Base-by-base conservation (phyloP, 2,888 invertebrate genomes). In the Clepsis dumicolana region DNA sequence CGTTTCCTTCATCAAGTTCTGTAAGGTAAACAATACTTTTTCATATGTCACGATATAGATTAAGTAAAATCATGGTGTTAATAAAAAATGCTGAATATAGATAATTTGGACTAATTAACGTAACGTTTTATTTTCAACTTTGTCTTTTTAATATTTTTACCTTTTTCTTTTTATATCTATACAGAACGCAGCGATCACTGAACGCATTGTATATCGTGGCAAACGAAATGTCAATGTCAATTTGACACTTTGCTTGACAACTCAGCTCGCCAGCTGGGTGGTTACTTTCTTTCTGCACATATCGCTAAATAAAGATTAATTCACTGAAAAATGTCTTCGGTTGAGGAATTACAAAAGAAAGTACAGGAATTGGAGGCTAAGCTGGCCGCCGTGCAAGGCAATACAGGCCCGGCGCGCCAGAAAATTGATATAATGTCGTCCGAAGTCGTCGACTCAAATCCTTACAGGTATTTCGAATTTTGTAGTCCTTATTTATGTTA, bases 371-470 rank as follows among this genome's bases (percentile, higher is more conserved):
- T 98, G 61, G 95, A 97, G 82, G 89, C 92, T 7, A 94, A 96
- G 79, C 86, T 97, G 27, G 94, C 94, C 4, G 86, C 87, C 25
- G 86, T 88, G 29, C 91, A 89, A 72, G 86, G 84, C 68, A 87
- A 84, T 80, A 83, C 82, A 41, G 91, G 82, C 12, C 87, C 90
- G 41, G 87, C 78, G n/a, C 94, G 98, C 65, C 92, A 95, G 76
- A 98, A 97, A 94, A 98, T 98, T 77, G 94, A 95, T 21, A 95
- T 96, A 79, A 99, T 99, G 97, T 98, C 98, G 52, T 95, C 97
- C 0, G 98, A 99, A 95, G 99, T 99, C 10, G 97, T 98, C 12
- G 99, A 99, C 92, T 97, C 98, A 0, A 99, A 99, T 94, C 99
- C 99, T 0, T 99, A 99, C 95, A 98, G 98, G 98, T 98, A 93